Evolutionary conservation across 53 echinoderm and acorn worm species (phyloP).

Genomic region (Astropecten irregularis): DNA sequence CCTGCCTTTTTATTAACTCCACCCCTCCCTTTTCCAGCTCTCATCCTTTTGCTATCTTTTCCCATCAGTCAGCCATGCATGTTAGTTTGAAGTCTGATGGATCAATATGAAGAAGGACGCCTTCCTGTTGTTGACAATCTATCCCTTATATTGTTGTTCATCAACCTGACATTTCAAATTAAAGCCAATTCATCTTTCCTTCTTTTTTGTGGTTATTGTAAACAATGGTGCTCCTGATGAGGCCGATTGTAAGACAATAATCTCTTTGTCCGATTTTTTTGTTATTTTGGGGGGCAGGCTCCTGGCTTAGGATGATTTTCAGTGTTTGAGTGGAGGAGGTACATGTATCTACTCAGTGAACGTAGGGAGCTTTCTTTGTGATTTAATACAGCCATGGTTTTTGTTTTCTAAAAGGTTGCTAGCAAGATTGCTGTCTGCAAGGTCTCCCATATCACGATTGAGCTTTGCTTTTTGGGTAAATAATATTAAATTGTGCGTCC

Average conservation of each 20-base stretch:
- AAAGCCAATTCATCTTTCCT: slow-evolving; percentile 19
- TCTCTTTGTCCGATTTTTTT: not conserved
- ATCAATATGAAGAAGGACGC: slow-evolving; percentile 43
- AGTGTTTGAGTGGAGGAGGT: no score
- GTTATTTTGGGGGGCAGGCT: not conserved
- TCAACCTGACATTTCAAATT: slow-evolving; percentile 51
- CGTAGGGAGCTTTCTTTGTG: no score
- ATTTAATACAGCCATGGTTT: no score
- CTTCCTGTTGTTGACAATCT: slow-evolving; percentile 37
- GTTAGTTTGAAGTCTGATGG: slow-evolving; percentile 41
- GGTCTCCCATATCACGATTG: slow-evolving; percentile 37
- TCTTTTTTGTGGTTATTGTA: not conserved
- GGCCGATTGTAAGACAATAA: not conserved
- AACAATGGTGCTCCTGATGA: not conserved
- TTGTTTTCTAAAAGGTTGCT: no score
- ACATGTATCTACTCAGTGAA: no score
- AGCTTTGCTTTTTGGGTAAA: slow-evolving; percentile 53
- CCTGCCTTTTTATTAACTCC: no score
- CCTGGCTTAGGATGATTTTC: no score
- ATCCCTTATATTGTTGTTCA: slow-evolving; percentile 34
- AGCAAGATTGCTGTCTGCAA: no score
- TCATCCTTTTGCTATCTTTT: not conserved
- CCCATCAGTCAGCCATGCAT: slow-evolving; percentile 19
- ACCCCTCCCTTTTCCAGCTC: no score
- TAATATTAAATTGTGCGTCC: slow-evolving; percentile 57